Percentiles rank a stretch among this genome's conserved stretches.
phyloP scores from a whole-genome alignment of 2,888 invertebrate genomes.

The Amblyteles armatorius region DNA sequence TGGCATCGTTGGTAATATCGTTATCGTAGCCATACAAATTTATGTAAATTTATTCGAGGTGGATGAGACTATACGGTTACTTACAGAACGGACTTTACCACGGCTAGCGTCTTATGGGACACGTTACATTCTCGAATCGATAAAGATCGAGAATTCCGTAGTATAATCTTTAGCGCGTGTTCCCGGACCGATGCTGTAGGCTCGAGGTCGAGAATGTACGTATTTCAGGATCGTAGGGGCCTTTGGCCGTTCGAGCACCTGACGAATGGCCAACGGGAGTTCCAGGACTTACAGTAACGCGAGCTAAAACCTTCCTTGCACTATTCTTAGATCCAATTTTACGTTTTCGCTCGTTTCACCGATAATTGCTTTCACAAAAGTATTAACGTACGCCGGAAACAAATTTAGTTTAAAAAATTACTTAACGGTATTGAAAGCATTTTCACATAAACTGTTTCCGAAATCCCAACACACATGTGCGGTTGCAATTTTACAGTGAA shows the following conservation, averaged over 20 bases:
- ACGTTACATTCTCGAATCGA: slow-evolving; percentile 46
- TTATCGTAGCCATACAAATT: slow-evolving; percentile 18
- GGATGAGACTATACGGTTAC: slow-evolving; percentile 22
- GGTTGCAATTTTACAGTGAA: too few relatives aligned
- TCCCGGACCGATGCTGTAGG: slow-evolving; percentile 7
- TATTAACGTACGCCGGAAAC: too few relatives aligned
- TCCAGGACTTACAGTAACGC: slow-evolving; percentile 12
- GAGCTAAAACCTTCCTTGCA: background rate
- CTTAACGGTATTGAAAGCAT: too few relatives aligned
- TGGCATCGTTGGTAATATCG: background rate
- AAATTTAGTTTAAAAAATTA: too few relatives aligned
- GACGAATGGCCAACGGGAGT: slow-evolving; percentile 13
- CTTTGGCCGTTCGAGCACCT: slow-evolving; percentile 18
- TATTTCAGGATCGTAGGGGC: slow-evolving; percentile 42
- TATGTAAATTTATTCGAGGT: slow-evolving; percentile 35
- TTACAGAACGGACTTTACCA: slow-evolving; percentile 7
- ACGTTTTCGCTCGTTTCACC: background rate
- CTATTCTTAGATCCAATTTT: background rate
- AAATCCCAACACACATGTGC: too few relatives aligned
- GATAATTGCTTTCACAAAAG: background rate
- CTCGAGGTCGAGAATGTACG: slow-evolving; percentile 42
- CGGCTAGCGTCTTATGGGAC: background rate
- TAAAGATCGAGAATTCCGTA: slow-evolving; percentile 43
- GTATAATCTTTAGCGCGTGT: slow-evolving; percentile 9
- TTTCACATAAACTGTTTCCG: too few relatives aligned